A percentile compares a stretch with the other conserved stretches of the same genome.
Evolutionary conservation across 2,797 vertebrate species (phyloP).

Genomic region (Alauda arvensis): DNA sequence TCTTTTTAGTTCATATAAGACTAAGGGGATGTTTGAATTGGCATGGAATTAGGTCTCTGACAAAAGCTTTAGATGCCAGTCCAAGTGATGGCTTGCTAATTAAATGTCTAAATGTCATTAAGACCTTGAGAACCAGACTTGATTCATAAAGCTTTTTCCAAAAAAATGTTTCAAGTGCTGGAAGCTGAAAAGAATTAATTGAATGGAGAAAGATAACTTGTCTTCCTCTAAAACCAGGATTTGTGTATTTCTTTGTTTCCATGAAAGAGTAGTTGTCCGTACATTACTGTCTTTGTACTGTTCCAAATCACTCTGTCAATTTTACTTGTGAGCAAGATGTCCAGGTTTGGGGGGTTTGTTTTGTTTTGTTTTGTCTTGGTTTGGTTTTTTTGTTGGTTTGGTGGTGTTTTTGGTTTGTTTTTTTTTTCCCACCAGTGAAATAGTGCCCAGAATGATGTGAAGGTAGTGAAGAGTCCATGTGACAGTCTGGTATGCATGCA

Average conservation of each 20-base stretch:
- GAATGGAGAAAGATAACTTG: slow-evolving; percentile 51
- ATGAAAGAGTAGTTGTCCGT: slow-evolving; percentile 67
- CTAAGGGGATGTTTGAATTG: slow-evolving; percentile 47
- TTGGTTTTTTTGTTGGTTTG: neutral
- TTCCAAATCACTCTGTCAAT: neutral
- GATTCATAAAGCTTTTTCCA: slow-evolving; percentile 59
- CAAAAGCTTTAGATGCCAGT: slow-evolving; percentile 57
- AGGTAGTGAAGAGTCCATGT: neutral
- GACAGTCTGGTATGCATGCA: neutral
- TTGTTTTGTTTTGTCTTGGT: neutral
- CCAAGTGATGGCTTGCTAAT: slow-evolving; percentile 66
- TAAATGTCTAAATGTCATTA: slow-evolving; percentile 68
- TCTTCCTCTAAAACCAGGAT: slow-evolving; percentile 54
- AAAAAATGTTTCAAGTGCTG: slow-evolving; percentile 65
- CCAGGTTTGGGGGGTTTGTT: neutral
- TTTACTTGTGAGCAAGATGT: slow-evolving; percentile 25
- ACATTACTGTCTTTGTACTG: slow-evolving; percentile 36
- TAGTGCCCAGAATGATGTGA: neutral
- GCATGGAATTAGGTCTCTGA: slow-evolving; percentile 46
- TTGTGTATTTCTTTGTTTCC: slow-evolving; percentile 69
- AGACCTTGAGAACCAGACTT: slow-evolving; percentile 68
- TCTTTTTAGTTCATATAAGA: slow-evolving; percentile 42
- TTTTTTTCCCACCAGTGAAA: neutral
- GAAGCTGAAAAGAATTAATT: slow-evolving; percentile 62
- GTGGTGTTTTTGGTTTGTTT: neutral